A percentile compares a stretch with the other conserved stretches of the same genome.
Conservation (phyloP, 2,113 vertebrate genomes). For the Aptenodytes patagonicus region DNA sequence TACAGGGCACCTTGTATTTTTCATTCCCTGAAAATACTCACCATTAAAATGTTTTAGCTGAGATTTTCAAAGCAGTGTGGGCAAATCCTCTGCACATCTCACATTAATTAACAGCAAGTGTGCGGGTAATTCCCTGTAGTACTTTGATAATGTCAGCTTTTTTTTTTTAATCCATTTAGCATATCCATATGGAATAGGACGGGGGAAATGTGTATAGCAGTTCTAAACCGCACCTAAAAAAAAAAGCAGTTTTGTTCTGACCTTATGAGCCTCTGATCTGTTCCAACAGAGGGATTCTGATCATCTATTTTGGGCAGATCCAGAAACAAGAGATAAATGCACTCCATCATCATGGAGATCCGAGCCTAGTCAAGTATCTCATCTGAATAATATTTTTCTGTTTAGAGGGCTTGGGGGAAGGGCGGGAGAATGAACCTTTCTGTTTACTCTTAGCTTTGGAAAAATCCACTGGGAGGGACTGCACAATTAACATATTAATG, state of each 20-base stretch:
- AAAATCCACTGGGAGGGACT: conserved; percentile 49
- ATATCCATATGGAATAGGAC: neutral
- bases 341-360: neutral
- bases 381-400: conserved; percentile 6
- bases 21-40: neutral
- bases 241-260: neutral
- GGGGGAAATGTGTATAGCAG: neutral
- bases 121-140: conserved; percentile 50
- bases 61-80: conserved; percentile 41
- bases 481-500: conserved; percentile 69
- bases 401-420: conserved; percentile 9
- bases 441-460: conserved; percentile 30
- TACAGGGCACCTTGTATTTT: neutral
- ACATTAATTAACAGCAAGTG: conserved; percentile 64
- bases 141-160: conserved; percentile 55
- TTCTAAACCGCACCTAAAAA: neutral
- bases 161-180: neutral
- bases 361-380: neutral
- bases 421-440: conserved; percentile 4
- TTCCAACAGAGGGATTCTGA: neutral
- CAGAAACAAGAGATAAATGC: neutral
- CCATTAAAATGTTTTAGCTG: conserved; percentile 31
- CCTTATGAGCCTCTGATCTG: neutral
- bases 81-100: conserved; percentile 57
- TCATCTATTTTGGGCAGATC: neutral